These are phyloP conservation scores for Scaptomyza reducta DNA, from an alignment of 2,888 invertebrate genomes.

Conservation along the genomic window DNA sequence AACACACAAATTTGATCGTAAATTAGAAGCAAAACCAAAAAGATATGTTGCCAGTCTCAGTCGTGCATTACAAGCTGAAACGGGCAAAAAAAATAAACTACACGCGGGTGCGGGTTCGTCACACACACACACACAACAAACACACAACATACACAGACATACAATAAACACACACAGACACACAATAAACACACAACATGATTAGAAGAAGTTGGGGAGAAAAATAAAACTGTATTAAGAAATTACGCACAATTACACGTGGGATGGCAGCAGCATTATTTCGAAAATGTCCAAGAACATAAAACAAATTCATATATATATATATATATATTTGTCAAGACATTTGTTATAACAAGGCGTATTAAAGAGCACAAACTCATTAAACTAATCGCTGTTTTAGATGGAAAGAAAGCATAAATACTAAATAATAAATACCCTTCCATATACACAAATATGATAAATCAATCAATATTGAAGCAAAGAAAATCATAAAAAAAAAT, in stretches of 20 bases:
- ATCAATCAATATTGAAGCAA: too few species aligned
- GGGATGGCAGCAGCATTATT: constrained; percentile 33
- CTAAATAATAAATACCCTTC: not conserved
- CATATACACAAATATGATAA: not conserved
- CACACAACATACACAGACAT: not conserved
- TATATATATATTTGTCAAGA: constrained; percentile 26
- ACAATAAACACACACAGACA: not conserved
- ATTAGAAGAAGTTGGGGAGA: constrained; percentile 4
- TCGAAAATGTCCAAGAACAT: not conserved
- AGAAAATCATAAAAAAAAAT: too few species aligned
- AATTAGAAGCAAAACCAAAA: constrained; percentile 47
- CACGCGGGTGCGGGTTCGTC: constrained; percentile 13
- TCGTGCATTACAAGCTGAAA: constrained; percentile 34
- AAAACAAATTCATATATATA: not conserved
- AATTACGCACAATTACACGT: constrained; percentile 15
- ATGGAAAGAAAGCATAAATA: not conserved
- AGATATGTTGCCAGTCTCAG: constrained; percentile 35
- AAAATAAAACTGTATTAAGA: constrained; percentile 13
- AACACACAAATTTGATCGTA: constrained; percentile 62
- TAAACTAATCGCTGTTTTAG: not conserved
- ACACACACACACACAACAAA: not conserved
- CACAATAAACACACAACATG: not conserved
- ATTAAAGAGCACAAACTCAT: constrained; percentile 22
- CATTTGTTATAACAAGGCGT: constrained; percentile 37
- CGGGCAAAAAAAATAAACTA: constrained; percentile 1